A percentile compares a stretch with the other conserved stretches of the same genome.
Conservation (phyloP, 2,888 invertebrate genomes). For the Amphipyra tragopoginis region DNA sequence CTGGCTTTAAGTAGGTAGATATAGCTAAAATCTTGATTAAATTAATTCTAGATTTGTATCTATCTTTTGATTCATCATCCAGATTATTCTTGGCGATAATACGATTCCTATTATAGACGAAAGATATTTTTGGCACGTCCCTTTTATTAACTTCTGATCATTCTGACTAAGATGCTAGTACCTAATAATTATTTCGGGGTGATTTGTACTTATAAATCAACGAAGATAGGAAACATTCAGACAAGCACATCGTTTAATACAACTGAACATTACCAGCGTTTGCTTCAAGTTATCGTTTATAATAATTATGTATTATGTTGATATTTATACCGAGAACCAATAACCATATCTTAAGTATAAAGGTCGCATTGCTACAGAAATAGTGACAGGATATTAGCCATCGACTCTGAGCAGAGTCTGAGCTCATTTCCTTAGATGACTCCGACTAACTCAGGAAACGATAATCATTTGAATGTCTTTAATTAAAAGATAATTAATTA, state of each 20-base stretch:
- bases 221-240: too few relatives aligned
- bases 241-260: too few relatives aligned
- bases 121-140: too few relatives aligned
- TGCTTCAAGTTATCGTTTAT: not conserved
- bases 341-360: conserved; percentile 1
- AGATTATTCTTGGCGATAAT: not conserved
- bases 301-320: not conserved
- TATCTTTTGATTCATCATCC: not conserved
- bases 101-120: not conserved
- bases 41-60: not conserved
- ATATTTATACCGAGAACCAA: not conserved
- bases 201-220: not conserved
- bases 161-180: too few relatives aligned
- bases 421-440: conserved; percentile 43
- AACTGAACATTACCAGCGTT: not conserved
- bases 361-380: conserved; percentile 26
- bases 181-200: too few relatives aligned
- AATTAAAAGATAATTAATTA: conserved; percentile 35
- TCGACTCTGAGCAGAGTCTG: conserved; percentile 16
- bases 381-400: conserved; percentile 42
- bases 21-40: too few relatives aligned
- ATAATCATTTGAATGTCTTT: conserved; percentile 27
- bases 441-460: conserved; percentile 33
- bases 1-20: too few relatives aligned
- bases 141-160: too few relatives aligned